These are phyloP conservation scores for Anoplopoma fimbria DNA, from an alignment of 2,113 vertebrate species.

Conservation along the genomic window DNA sequence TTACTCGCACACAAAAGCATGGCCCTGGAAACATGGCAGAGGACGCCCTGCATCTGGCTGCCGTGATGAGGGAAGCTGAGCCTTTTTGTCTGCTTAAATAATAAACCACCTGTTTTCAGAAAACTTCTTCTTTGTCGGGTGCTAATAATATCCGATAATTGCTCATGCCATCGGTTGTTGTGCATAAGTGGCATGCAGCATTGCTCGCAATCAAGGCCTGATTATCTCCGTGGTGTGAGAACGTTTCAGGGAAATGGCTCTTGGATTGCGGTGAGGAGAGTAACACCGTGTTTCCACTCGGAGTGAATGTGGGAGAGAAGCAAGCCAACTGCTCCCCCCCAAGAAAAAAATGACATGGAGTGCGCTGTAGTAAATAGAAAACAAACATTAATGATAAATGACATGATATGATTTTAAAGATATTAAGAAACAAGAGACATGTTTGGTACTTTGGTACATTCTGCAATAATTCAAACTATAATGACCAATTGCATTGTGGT, in stretches of 20 bases:
- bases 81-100: conserved; percentile 55
- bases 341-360: too few relatives aligned
- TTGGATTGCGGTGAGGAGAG: conserved; percentile 22
- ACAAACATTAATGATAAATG: too few relatives aligned
- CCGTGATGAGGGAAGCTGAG: conserved; percentile 21
- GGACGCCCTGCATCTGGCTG: conserved; percentile 34
- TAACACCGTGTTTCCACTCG: too few relatives aligned
- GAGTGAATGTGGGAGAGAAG: too few relatives aligned
- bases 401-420: too few relatives aligned
- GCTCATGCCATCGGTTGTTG: conserved; percentile 12
- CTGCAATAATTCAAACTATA: too few relatives aligned
- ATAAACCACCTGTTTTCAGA: conserved; percentile 67
- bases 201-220: conserved; percentile 54
- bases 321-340: too few relatives aligned
- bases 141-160: conserved; percentile 47
- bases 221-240: conserved; percentile 56
- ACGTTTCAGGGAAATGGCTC: conserved; percentile 48
- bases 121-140: conserved; percentile 11
- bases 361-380: too few relatives aligned
- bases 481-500: too few relatives aligned
- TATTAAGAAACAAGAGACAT: too few relatives aligned
- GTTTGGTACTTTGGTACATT: too few relatives aligned
- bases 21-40: conserved; percentile 25
- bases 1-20: too few relatives aligned
- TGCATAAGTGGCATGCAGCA: conserved; percentile 34